Conservation (phyloP, 2,888 invertebrate species). For the Trachelus iudaicus region DNA sequence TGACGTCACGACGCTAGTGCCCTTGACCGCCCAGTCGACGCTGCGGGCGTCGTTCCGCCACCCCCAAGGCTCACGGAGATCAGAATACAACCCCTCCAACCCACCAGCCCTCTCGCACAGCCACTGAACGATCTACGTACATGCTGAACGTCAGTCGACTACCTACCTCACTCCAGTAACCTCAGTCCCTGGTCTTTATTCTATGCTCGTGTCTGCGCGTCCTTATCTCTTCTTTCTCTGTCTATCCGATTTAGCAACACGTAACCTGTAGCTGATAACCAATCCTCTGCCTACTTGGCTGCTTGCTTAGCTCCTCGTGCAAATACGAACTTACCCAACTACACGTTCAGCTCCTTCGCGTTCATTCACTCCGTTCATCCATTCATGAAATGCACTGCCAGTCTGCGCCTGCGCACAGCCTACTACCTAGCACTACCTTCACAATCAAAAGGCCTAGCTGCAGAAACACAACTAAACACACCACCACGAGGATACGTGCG, state of each 20-base stretch:
- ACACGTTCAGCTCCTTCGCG: not conserved
- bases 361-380: conserved; percentile 41
- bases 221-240: not conserved
- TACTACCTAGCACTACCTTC: not conserved
- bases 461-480: not conserved
- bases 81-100: conserved; percentile 8
- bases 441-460: not conserved
- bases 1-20: conserved; percentile 61
- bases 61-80: conserved; percentile 17
- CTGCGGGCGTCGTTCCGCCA: conserved; percentile 12
- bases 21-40: conserved; percentile 56
- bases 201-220: not conserved
- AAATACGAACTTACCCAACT: not conserved
- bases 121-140: not conserved
- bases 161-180: conserved; percentile 21
- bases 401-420: conserved; percentile 36
- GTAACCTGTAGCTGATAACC: not conserved
- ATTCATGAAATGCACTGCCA: conserved; percentile 50
- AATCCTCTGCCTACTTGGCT: not conserved
- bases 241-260: not conserved
- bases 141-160: not conserved
- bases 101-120: conserved; percentile 23
- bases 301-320: not conserved
- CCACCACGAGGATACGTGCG: not conserved
- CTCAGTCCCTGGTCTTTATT: not conserved